Conservation (phyloP, 2,888 invertebrate species). For the Euspilapteryx auroguttella region DNA sequence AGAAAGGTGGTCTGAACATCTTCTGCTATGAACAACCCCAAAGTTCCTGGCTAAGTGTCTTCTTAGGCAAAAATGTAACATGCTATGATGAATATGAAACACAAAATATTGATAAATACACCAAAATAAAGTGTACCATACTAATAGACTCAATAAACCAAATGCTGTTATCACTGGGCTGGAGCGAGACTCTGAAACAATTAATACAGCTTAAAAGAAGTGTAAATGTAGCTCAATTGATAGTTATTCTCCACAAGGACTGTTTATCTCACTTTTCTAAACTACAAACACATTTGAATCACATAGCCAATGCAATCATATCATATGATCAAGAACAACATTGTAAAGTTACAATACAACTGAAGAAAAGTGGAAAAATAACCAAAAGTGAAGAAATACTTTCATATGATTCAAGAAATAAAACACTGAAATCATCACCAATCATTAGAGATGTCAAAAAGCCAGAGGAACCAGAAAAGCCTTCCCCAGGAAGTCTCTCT, state of each 20-base stretch:
- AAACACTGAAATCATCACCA: constrained; percentile 20
- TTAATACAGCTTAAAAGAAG: constrained; percentile 18
- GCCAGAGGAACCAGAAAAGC: constrained; percentile 31
- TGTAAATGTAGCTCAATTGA: constrained; percentile 22
- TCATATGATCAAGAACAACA: constrained; percentile 20
- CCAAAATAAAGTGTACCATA: constrained; percentile 18
- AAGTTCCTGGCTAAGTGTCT: constrained; percentile 25
- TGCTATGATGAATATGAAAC: constrained; percentile 19
- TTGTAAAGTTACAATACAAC: constrained; percentile 25
- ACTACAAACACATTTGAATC: constrained; percentile 37
- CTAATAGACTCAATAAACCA: constrained; percentile 45
- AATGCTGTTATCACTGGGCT: constrained; percentile 34
- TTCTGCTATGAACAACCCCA: constrained; percentile 35
- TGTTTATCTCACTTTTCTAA: constrained; percentile 36
- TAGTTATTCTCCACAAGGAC: constrained; percentile 49
- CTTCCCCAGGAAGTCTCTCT: constrained; percentile 38
- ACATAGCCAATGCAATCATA: constrained; percentile 38
- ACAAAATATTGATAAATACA: constrained; percentile 14
- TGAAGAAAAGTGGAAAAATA: constrained; percentile 58
- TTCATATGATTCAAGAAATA: constrained; percentile 24
- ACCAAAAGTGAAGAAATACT: constrained; percentile 38
- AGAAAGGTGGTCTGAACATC: constrained; percentile 18
- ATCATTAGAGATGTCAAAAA: constrained; percentile 21
- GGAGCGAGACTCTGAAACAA: constrained; percentile 26
- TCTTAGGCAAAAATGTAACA: constrained; percentile 16